Conservation (phyloP, 2,888 invertebrate genomes). For the Tupiocoris notatus region DNA sequence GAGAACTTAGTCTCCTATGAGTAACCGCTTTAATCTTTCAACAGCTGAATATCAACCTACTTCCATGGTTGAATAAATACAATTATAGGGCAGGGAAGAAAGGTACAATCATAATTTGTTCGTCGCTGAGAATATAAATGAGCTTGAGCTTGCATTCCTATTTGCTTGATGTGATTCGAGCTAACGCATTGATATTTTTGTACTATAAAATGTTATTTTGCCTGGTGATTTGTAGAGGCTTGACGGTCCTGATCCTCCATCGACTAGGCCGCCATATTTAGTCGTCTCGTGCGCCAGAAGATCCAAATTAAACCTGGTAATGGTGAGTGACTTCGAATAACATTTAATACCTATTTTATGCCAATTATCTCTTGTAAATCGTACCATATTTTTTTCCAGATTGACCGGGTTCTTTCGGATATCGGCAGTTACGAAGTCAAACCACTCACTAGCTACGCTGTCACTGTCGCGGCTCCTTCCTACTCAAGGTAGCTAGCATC, state of each 20-base stretch:
- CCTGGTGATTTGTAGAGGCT: constrained; percentile 54
- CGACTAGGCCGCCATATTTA: constrained; percentile 54
- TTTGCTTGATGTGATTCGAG: too few species aligned
- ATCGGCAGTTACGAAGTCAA: constrained; percentile 67
- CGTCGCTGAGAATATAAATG: too few species aligned
- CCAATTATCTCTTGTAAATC: background rate
- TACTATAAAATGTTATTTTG: too few species aligned
- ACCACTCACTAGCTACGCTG: constrained; percentile 57
- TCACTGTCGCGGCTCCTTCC: constrained; percentile 64
- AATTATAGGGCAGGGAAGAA: too few species aligned
- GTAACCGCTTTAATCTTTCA: too few species aligned
- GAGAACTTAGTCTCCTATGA: too few species aligned
- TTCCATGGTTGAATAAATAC: too few species aligned
- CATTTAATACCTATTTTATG: background rate
- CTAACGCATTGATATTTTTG: too few species aligned
- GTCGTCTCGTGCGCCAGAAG: constrained; percentile 1
- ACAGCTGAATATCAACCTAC: too few species aligned
- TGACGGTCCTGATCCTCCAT: constrained; percentile 58
- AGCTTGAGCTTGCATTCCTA: too few species aligned
- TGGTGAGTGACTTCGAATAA: background rate
- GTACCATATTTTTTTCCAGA: constrained; percentile 54
- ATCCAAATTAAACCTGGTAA: constrained; percentile 1
- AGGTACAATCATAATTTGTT: too few species aligned
- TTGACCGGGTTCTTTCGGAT: constrained; percentile 59
- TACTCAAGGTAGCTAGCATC: constrained; percentile 62